Conservation (phyloP, 2,113 vertebrate genomes). For the Pyrgilauda ruficollis region DNA sequence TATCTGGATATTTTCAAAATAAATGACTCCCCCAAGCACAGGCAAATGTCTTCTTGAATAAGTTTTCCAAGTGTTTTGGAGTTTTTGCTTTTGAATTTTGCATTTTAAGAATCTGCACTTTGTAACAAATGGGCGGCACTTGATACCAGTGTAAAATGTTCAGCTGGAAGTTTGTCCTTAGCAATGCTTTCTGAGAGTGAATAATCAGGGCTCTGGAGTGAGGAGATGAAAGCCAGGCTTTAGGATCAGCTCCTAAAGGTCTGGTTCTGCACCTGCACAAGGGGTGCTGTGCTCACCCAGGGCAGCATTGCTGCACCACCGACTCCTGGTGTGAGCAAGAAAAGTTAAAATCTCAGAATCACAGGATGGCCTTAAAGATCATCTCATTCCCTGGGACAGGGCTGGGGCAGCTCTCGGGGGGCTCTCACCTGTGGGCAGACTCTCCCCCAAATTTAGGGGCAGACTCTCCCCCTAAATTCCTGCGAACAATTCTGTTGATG, state of each 20-base stretch:
- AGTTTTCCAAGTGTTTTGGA: background rate
- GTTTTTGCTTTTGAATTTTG: background rate
- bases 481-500: background rate
- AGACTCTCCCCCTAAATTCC: background rate
- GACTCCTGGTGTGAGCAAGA: background rate
- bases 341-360: background rate
- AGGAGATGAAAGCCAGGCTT: background rate
- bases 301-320: too few relatives aligned
- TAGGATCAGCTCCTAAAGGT: background rate
- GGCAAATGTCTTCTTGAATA: background rate
- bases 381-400: background rate
- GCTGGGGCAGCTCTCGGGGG: background rate
- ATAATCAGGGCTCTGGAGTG: background rate
- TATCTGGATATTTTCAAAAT: background rate
- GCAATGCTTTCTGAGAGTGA: background rate
- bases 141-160: background rate
- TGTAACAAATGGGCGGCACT: background rate
- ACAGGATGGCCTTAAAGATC: background rate
- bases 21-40: background rate
- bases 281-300: background rate
- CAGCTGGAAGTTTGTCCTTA: background rate
- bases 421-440: fast-evolving
- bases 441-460: background rate
- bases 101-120: background rate
- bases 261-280: background rate